Conservation (phyloP, 30 jellyfish, hydroid and myxozoan genomes). For the Rhopilema esculentum region DNA sequence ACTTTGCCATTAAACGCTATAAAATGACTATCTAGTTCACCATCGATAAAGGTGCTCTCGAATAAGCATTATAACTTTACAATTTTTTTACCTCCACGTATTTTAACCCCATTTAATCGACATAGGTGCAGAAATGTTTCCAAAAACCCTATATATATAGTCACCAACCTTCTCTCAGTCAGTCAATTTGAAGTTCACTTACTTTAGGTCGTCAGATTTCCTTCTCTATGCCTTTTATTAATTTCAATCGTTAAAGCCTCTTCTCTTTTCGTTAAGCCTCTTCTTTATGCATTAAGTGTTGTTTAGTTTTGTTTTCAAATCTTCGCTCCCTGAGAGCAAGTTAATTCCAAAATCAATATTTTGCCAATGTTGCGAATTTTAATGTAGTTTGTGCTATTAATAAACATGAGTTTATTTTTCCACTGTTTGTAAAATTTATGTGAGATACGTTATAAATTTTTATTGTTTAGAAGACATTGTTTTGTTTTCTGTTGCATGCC, state of each 20-base stretch:
- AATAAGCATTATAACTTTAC: too few species aligned
- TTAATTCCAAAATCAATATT: not conserved
- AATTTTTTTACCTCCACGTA: too few species aligned
- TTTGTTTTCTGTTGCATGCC: not conserved
- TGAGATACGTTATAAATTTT: not conserved
- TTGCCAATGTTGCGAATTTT: not conserved
- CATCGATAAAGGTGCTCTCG: too few species aligned
- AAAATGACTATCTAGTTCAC: too few species aligned
- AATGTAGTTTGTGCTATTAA: not conserved
- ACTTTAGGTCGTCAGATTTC: too few species aligned
- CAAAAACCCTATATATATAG: too few species aligned
- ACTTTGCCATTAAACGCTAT: too few species aligned
- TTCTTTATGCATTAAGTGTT: not conserved
- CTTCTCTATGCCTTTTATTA: not conserved
- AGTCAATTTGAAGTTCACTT: too few species aligned
- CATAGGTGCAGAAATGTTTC: too few species aligned
- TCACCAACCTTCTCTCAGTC: too few species aligned
- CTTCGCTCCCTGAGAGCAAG: not conserved
- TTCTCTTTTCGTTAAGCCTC: not conserved
- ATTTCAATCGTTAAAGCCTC: not conserved
- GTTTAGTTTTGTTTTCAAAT: not conserved
- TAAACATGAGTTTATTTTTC: not conserved
- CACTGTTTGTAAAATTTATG: not conserved
- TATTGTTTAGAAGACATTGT: not conserved
- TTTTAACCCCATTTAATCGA: too few species aligned